These are phyloP conservation scores for Rosalia funebris DNA, from an alignment of 2,888 invertebrate species.

Conservation along the genomic window DNA sequence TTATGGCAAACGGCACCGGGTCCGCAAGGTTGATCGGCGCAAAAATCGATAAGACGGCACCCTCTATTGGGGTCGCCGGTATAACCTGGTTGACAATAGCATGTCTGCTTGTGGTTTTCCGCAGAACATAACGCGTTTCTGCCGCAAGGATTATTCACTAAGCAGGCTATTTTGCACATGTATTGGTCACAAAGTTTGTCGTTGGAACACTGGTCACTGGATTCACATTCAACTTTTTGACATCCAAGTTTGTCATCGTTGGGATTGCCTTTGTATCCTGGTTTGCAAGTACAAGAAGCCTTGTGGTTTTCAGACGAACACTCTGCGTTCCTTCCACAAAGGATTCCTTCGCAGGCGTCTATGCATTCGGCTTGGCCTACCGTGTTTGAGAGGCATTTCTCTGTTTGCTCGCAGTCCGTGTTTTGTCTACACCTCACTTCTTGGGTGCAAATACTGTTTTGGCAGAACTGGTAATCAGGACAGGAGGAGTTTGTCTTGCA, in stretches of 20 bases:
- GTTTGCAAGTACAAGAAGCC: constrained; percentile 80
- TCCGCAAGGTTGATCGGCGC: constrained; percentile 81
- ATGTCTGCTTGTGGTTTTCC: constrained; percentile 80
- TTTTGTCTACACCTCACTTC: constrained; percentile 80
- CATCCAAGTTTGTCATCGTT: constrained; percentile 82
- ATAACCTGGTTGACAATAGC: constrained; percentile 88
- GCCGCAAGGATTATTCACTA: constrained; percentile 85
- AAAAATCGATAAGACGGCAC: constrained; percentile 82
- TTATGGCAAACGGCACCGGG: constrained; percentile 84
- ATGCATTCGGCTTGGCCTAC: constrained; percentile 82
- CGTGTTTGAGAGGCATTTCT: constrained; percentile 76
- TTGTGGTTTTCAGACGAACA: constrained; percentile 80
- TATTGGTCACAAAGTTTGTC: constrained; percentile 86
- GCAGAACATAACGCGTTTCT: constrained; percentile 87
- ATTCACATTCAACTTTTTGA: constrained; percentile 80
- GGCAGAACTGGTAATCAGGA: constrained; percentile 85
- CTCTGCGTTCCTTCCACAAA: constrained; percentile 85
- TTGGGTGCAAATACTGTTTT: constrained; percentile 85
- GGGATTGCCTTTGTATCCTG: constrained; percentile 80
- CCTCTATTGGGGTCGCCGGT: constrained; percentile 80
- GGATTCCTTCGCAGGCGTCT: constrained; percentile 77
- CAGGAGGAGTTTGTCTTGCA: constrained; percentile 84
- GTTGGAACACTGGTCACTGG: constrained; percentile 77
- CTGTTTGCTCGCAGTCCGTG: constrained; percentile 77
- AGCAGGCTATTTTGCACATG: constrained; percentile 87